Evolutionary conservation across 30 jellyfish, hydroid and myxozoan genomes (phyloP).

Genomic region (Aurelia coerulea): DNA sequence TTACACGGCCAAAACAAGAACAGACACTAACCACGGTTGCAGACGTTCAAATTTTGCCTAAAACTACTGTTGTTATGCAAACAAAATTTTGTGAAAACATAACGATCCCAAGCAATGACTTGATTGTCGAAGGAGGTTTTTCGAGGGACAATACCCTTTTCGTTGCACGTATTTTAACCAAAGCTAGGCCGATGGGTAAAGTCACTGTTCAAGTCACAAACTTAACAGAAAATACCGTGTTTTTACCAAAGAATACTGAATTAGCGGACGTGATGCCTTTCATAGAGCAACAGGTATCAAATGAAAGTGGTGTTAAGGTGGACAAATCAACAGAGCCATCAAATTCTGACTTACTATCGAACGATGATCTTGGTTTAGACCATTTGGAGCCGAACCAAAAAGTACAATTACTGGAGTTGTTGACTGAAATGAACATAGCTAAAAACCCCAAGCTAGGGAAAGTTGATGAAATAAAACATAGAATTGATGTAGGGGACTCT

Average conservation of each 20-base stretch:
- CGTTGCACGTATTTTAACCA: constrained; percentile 28
- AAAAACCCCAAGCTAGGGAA: constrained; percentile 18
- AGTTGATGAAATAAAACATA: constrained; percentile 27
- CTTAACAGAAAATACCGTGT: constrained; percentile 17
- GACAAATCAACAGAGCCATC: too few relatives aligned
- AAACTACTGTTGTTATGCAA: constrained; percentile 25
- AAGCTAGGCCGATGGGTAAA: constrained; percentile 16
- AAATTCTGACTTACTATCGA: not conserved
- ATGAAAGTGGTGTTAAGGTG: too few relatives aligned
- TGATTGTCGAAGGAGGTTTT: constrained; percentile 27
- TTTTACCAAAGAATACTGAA: constrained; percentile 18
- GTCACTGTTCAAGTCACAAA: constrained; percentile 12
- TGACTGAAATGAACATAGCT: constrained; percentile 6
- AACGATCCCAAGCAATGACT: not conserved
- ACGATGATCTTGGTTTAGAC: constrained; percentile 8
- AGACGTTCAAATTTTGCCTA: constrained; percentile 10
- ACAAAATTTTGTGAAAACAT: not conserved
- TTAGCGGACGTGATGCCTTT: constrained; percentile 15
- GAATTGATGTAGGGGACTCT: constrained; percentile 37
- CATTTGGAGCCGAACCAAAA: constrained; percentile 14
- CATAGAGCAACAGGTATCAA: constrained; percentile 1
- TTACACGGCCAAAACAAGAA: constrained; percentile 4
- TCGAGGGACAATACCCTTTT: constrained; percentile 11
- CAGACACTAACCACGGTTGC: constrained; percentile 1
- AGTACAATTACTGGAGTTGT: not conserved